phyloP scores from a whole-genome alignment of 2,888 invertebrate species.

The Drosophila picticornis region DNA sequence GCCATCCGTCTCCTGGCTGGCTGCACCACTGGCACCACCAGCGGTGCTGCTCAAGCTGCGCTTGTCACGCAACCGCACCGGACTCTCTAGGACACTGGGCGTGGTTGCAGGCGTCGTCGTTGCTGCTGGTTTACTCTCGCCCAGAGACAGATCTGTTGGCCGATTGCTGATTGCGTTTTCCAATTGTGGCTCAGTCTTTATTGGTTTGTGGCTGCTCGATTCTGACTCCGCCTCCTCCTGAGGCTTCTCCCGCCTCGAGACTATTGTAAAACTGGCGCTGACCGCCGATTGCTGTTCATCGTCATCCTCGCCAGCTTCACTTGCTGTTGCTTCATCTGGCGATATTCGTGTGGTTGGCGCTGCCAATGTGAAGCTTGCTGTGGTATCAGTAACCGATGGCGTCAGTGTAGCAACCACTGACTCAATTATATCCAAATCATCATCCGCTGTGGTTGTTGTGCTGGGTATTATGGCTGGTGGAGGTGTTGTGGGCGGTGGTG shows the following conservation, averaged over 20 bases:
- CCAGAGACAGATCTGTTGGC: slow-evolving; percentile 64
- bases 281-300: slow-evolving; percentile 62
- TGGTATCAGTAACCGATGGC: slow-evolving; percentile 68
- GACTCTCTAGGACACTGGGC: slow-evolving; percentile 82
- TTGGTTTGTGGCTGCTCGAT: slow-evolving; percentile 53
- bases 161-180: slow-evolving; percentile 27
- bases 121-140: slow-evolving; percentile 33
- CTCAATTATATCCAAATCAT: slow-evolving; percentile 68
- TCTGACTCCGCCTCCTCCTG: slow-evolving; percentile 26
- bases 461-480: slow-evolving; percentile 80
- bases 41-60: slow-evolving; percentile 75
- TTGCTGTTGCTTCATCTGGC: slow-evolving; percentile 14
- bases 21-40: slow-evolving; percentile 17
- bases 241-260: slow-evolving; percentile 73
- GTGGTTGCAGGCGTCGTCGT: slow-evolving; percentile 67
- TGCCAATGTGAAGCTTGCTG: slow-evolving; percentile 81
- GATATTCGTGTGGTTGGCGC: slow-evolving; percentile 57
- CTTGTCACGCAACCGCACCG: slow-evolving; percentile 83
- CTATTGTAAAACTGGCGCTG: slow-evolving; percentile 81
- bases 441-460: slow-evolving; percentile 84
- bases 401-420: slow-evolving; percentile 47
- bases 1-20: slow-evolving; percentile 59
- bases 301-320: slow-evolving; percentile 28
- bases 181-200: slow-evolving; percentile 67
- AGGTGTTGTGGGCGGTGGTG: slow-evolving; percentile 81